phyloP scores from a whole-genome alignment of 2,888 invertebrate species.

The Leptopilina drosophilae region DNA sequence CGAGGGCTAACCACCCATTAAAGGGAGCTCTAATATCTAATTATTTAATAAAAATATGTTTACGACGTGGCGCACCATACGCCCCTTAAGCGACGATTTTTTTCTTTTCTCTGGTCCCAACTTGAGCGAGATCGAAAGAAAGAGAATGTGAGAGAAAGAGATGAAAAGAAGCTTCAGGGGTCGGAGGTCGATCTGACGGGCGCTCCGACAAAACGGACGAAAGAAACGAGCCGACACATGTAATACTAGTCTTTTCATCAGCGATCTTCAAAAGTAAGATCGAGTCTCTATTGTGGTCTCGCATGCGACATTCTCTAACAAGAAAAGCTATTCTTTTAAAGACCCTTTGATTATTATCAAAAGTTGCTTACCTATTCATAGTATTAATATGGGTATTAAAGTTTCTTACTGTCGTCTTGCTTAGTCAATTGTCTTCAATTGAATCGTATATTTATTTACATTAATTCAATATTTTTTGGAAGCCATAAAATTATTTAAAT shows the following conservation, averaged over 20 bases:
- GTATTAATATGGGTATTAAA: too few relatives aligned
- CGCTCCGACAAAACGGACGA: slow-evolving; percentile 49
- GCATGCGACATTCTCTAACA: slow-evolving; percentile 24
- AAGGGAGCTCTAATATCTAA: slow-evolving; percentile 75
- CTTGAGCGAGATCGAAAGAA: slow-evolving; percentile 47
- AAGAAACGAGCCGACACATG: slow-evolving; percentile 50
- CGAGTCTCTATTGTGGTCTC: slow-evolving; percentile 41
- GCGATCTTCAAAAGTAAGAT: slow-evolving; percentile 49
- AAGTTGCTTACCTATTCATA: slow-evolving; percentile 12
- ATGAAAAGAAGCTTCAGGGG: slow-evolving; percentile 64
- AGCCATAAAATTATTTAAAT: too few relatives aligned
- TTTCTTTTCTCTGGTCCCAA: slow-evolving; percentile 51
- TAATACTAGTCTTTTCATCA: slow-evolving; percentile 56
- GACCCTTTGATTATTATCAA: not conserved
- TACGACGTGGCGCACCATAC: slow-evolving; percentile 76
- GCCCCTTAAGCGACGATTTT: slow-evolving; percentile 67
- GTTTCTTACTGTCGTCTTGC: too few relatives aligned
- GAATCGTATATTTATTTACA: too few relatives aligned
- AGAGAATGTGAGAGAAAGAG: slow-evolving; percentile 58
- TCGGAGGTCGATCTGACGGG: slow-evolving; percentile 71
- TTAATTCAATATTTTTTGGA: too few relatives aligned
- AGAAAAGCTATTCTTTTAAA: not conserved
- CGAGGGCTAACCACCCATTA: slow-evolving; percentile 74
- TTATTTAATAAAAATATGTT: slow-evolving; percentile 78
- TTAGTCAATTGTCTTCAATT: too few relatives aligned